A percentile compares a stretch with the other conserved stretches of the same genome.
Conservation (phyloP, 1,140 invertebrate species). For the Pseudomyrmex concolor region DNA sequence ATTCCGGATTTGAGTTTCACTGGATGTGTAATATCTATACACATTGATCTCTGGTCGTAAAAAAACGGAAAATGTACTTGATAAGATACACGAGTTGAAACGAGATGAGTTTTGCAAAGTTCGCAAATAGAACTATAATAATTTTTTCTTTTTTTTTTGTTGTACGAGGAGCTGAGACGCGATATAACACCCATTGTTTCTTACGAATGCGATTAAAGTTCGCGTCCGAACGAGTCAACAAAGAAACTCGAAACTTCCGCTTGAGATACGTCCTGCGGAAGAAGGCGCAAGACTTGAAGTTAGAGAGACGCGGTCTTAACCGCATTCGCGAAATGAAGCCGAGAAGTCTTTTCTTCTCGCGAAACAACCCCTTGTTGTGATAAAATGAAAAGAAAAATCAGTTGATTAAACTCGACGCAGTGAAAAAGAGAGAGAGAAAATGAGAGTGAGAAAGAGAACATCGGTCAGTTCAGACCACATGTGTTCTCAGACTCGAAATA, state of each 20-base stretch:
- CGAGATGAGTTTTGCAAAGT: background rate
- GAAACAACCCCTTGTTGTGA: background rate
- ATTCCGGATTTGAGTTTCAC: background rate
- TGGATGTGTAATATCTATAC: background rate
- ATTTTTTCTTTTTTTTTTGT: background rate
- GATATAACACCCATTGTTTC: slow-evolving; percentile 33
- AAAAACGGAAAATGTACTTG: background rate
- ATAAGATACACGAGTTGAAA: background rate
- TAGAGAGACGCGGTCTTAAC: slow-evolving; percentile 33
- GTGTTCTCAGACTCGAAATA: slow-evolving; percentile 19
- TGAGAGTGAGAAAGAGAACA: background rate
- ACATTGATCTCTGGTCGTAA: too few relatives aligned
- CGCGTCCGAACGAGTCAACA: slow-evolving; percentile 41
- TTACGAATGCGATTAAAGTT: slow-evolving; percentile 43
- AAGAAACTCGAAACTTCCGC: slow-evolving; percentile 37
- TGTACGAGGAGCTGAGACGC: too few relatives aligned
- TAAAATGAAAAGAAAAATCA: slow-evolving; percentile 21
- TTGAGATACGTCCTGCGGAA: slow-evolving; percentile 7
- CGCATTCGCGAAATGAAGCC: slow-evolving; percentile 31
- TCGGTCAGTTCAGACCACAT: background rate
- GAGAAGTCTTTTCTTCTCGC: slow-evolving; percentile 1
- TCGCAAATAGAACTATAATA: background rate
- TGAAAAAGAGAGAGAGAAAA: too few relatives aligned
- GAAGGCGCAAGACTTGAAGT: slow-evolving; percentile 42
- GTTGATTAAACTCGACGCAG: slow-evolving; percentile 44